Base-by-base conservation (phyloP, 2,888 invertebrate genomes). In the Hipparchia semele region DNA sequence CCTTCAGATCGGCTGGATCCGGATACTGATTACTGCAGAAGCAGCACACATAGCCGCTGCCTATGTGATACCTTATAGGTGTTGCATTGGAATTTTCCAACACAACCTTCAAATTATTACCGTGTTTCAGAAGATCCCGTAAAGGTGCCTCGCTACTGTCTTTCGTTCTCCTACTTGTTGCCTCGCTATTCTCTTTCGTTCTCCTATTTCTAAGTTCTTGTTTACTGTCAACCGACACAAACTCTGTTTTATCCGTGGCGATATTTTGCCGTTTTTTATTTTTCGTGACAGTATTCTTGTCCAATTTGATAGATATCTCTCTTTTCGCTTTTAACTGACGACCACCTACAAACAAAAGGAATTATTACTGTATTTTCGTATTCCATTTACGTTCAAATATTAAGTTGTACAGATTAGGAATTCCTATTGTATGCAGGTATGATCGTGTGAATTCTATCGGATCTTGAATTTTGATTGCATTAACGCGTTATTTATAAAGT, bases 11-110 rank as follows among this genome's bases (percentile, higher is more conserved):
- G 58, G 80, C 77, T 7, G 83, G 80, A 71, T 80, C 75, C 49
- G 75, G 72, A 54, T 77, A 82, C 13, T 78, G 73, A 59, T 80
- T 73, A 0, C 68, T 23, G 59, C 82, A 82, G 54, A 79, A 81
- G 59, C 78, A 76, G 72, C 82, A 82, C 23, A 73, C 49, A 60
- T 80, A 81, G 0, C 80, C 79, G 7, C 79, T 71, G 13, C 76
- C 78, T 12, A 73, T 78, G n/a, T 75, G 78, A 13, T 81, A 79
- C 1, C 83, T 77, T 0, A 88, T 86, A 0, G 85, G 87, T 0
- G 87, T 86, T 0, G 86, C 86, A 13, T 62, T 70, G 12, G 70
- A 62, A 64, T 70, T 70, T 23, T 62, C 70, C 45, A 70, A 56
- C 2, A 70, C 56, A 46, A 70, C 64, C n/a, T 70, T 70, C 39